Conservation (phyloP, 2,888 invertebrate genomes). For the Lepidocyrtinus sp. region DNA sequence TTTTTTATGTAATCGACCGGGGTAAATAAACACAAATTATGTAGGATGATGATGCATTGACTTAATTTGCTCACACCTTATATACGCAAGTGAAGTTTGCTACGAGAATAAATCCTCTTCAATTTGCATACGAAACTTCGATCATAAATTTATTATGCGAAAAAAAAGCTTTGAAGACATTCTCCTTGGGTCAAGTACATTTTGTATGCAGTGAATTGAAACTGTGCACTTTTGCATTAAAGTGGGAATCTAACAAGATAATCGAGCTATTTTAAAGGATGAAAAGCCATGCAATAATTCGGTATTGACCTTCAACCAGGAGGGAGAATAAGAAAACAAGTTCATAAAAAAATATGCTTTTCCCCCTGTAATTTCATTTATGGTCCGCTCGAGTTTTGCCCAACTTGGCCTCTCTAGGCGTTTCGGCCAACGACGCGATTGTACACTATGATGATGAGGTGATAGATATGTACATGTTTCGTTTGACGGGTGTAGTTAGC, state of each 20-base stretch:
- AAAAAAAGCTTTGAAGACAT: too few relatives aligned
- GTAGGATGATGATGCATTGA: not conserved
- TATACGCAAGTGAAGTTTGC: not conserved
- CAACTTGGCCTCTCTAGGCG: too few relatives aligned
- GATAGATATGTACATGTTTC: conserved; percentile 29
- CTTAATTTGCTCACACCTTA: not conserved
- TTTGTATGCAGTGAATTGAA: not conserved
- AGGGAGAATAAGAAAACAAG: conserved; percentile 12
- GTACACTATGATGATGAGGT: conserved; percentile 31
- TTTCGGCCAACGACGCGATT: conserved; percentile 17
- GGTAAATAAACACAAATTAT: too few relatives aligned
- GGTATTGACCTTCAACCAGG: conserved; percentile 49
- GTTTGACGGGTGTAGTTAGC: not conserved
- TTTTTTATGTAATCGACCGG: too few relatives aligned
- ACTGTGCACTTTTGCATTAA: not conserved
- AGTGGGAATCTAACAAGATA: not conserved
- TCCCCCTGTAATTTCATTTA: conserved; percentile 31
- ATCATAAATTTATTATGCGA: not conserved
- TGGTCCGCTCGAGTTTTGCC: conserved; percentile 8
- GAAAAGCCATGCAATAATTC: not conserved
- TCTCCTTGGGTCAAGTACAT: not conserved
- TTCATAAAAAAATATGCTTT: not conserved
- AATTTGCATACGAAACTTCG: not conserved
- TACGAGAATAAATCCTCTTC: not conserved
- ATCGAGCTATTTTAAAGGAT: conserved; percentile 25